Base-by-base conservation (phyloP, 2,113 vertebrate genomes). In the Seriola quinqueradiata region DNA sequence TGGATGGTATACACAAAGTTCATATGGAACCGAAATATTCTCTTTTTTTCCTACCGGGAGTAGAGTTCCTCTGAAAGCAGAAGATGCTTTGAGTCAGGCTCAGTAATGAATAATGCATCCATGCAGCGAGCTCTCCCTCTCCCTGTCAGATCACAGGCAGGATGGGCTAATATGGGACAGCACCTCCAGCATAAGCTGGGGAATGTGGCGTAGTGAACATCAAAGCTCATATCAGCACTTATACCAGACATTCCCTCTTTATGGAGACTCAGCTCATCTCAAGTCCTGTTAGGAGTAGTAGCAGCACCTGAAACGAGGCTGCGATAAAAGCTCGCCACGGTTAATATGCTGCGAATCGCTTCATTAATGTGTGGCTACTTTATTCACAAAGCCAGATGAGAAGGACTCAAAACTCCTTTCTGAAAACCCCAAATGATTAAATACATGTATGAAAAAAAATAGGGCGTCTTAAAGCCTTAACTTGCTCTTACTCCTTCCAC, bases 41-140 rank as follows among this genome's bases (percentile, higher is more conserved):
- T 77, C 64, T 57, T 73, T 60, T 60, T 61, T 36, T 74, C 72
- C 75, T 64, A 16, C 38, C 21, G 50, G 64, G 86, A 70, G 58
- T 72, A 23, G 59, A 85, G 81, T 77, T 90, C 83, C 77, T 85
- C 79, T 92, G 85, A 83, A 92, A 90, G 85, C 87, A 70, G 70
- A 85, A 85, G 88, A 82, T 23, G 88, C 86, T 93, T 91, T 84
- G 84, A 89, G 74, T 87, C 78, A 77, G 81, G 81, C 84, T 89
- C 10, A 4, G 76, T 87, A 32, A 94, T 94, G 91, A 93, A 94
- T 93, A 92, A 93, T 94, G 83, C 84, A 94, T 90, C 60, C 75
- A 60, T 25, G 36, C 79, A 83, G 81, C 58, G n/a, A 88, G 83
- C 82, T 60, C 87, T 83, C 82, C 69, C 75, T 63, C 83, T 89